Percentiles rank a stretch among this genome's conserved stretches.
Conservation (phyloP, 35 echinoderm and acorn worm species). For the Acanthaster planci region DNA sequence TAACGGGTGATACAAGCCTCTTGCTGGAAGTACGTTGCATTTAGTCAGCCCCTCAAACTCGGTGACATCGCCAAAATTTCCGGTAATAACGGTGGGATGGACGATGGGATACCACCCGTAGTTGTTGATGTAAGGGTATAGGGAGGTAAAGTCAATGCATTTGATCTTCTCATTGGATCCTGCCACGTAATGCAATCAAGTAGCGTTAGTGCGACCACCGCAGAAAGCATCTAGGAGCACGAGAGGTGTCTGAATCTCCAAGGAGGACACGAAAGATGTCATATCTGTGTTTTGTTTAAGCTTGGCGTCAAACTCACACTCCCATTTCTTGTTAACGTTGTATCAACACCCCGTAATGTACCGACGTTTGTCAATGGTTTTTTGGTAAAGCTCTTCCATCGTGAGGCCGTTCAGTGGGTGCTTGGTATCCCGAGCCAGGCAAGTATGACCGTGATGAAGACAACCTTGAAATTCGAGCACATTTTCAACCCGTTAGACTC, state of each 20-base stretch:
- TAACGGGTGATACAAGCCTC: slow-evolving; percentile 36
- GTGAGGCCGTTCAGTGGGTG: slow-evolving; percentile 7
- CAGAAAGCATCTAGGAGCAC: no score
- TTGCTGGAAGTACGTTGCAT: slow-evolving; percentile 45
- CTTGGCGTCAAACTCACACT: neutral
- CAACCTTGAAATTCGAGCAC: no score
- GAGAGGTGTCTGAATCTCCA: no score
- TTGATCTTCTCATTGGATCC: slow-evolving; percentile 25
- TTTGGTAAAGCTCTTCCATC: slow-evolving; percentile 32
- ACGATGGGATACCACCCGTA: slow-evolving; percentile 55
- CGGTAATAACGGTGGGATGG: slow-evolving; percentile 51
- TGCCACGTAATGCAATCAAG: slow-evolving; percentile 45
- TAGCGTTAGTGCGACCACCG: no score
- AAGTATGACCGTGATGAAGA: no score
- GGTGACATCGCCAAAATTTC: slow-evolving; percentile 23
- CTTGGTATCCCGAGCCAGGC: no score
- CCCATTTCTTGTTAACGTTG: no score
- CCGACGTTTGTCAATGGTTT: slow-evolving; percentile 8
- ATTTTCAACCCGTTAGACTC: no score
- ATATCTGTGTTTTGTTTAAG: neutral
- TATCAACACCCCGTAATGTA: no score
- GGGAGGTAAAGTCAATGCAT: slow-evolving; percentile 51
- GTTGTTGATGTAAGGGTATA: slow-evolving; percentile 59
- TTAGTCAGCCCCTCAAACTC: slow-evolving; percentile 31
- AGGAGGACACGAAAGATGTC: neutral